A percentile compares a stretch with the other conserved stretches of the same genome.
These are phyloP conservation scores for Sphyrna mokarran DNA, from an alignment of 2,113 vertebrate species.

Conservation along the genomic window DNA sequence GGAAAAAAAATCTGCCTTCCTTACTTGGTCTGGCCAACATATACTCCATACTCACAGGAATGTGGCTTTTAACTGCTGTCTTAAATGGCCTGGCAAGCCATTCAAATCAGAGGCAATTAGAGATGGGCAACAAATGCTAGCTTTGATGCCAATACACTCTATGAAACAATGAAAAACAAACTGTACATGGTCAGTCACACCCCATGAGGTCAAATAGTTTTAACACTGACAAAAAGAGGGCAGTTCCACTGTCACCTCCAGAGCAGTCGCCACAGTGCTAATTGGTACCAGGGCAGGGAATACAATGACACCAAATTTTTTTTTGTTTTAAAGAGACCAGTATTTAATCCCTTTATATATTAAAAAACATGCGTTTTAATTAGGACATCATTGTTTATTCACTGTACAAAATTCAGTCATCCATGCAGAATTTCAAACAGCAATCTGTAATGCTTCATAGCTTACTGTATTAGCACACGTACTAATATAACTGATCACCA, in stretches of 20 bases:
- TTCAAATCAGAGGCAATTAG: too few species aligned
- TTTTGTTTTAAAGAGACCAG: neutral
- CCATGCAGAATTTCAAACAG: constrained; percentile 32
- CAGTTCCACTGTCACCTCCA: neutral
- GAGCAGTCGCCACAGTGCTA: neutral
- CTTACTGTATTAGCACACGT: constrained; percentile 16
- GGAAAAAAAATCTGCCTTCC: too few species aligned
- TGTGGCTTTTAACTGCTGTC: too few species aligned
- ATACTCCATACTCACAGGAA: too few species aligned
- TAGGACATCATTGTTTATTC: constrained; percentile 31
- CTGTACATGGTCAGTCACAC: neutral
- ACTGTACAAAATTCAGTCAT: constrained; percentile 35
- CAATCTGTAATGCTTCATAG: constrained; percentile 23
- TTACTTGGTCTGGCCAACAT: too few species aligned
- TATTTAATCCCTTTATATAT: neutral
- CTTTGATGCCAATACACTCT: too few species aligned
- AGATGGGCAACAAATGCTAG: too few species aligned
- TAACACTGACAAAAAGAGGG: neutral
- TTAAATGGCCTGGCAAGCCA: too few species aligned
- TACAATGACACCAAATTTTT: neutral
- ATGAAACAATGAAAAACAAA: neutral
- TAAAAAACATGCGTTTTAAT: neutral
- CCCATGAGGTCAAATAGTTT: neutral
- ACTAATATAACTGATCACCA: constrained; percentile 29
- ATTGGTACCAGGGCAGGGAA: neutral